Conservation (phyloP, 2,888 invertebrate genomes). For the Ganaspis brasiliensis region DNA sequence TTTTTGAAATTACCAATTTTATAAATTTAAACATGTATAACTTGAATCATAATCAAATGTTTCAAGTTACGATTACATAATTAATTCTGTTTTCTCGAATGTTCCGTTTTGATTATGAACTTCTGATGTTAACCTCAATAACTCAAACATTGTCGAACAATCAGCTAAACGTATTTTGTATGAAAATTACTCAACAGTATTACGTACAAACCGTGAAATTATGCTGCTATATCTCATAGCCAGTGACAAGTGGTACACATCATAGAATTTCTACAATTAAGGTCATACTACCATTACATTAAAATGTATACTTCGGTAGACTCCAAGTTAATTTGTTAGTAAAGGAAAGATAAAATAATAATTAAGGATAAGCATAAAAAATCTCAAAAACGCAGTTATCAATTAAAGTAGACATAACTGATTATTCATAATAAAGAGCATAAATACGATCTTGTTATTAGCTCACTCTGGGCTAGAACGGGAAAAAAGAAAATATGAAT, state of each 20-base stretch:
- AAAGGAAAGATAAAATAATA: background rate
- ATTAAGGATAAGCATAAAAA: too few species aligned
- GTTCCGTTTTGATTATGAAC: background rate
- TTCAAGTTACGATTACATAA: too few species aligned
- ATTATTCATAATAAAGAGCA: too few species aligned
- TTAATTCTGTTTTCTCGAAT: background rate
- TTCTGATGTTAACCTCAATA: background rate
- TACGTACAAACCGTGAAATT: conserved; percentile 73
- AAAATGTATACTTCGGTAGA: too few species aligned
- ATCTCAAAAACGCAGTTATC: too few species aligned
- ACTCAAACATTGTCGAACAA: conserved; percentile 16
- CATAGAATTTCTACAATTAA: conserved; percentile 66
- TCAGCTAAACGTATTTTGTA: conserved; percentile 11
- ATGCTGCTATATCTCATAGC: conserved; percentile 68
- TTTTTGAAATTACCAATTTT: too few species aligned
- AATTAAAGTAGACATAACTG: too few species aligned
- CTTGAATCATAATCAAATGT: too few species aligned
- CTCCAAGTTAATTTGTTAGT: background rate
- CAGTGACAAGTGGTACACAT: conserved; percentile 71
- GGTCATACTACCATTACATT: background rate
- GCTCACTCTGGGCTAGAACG: too few species aligned
- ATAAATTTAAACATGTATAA: too few species aligned
- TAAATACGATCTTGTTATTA: too few species aligned
- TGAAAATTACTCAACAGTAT: conserved; percentile 54
- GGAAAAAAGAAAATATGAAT: too few species aligned